Base-by-base conservation (phyloP, 2,113 vertebrate species). In the Beaufortia kweichowensis region DNA sequence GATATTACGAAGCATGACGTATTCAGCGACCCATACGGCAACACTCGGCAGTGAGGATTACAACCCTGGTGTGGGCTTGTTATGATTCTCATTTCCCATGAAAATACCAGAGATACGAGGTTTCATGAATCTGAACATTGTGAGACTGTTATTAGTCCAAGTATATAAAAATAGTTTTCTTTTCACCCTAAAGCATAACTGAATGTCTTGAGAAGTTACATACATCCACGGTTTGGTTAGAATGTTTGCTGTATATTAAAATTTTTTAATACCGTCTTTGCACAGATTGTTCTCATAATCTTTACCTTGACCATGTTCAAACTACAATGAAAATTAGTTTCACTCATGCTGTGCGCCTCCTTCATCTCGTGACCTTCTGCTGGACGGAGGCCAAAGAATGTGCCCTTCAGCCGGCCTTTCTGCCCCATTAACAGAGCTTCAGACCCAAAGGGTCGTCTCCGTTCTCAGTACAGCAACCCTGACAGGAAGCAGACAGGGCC, bases 381-480 rank as follows among this genome's bases (percentile, higher is more conserved):
- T 82, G 80, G 69, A 63, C 8, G n/a, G 10, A 23, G 59, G 77
- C 77, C 77, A 24, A 79, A 68, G 80, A 69, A 77, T 79, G 63
- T 68, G 68, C 68, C 70, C 73, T 57, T 69, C 48, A 79, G 46
- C 59, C 77, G 68, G 29, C 21, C 55, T 35, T 35, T 53, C 65
- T 63, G 69, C 56, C 69, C 53, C 57, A 61, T 81, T 79, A 77
- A 77, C 59, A 53, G 28, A 50, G 72, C n/a, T 21, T 29, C 60
- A 28, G 76, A 57, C 55, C 50, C 48, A 24, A 39, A 64, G 75
- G 39, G 26, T 43, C 33, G 39, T 57, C 26, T 50, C 65, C 65
- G 73, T 68, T 70, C 79, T 50, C 53, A 23, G 76, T 61, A 50
- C 53, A 62, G 69, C 43, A 67, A 77, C 55, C 53, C 56, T 77